Percentiles rank a stretch among this genome's conserved stretches.
These are phyloP conservation scores for Biston betularia DNA, from an alignment of 2,888 invertebrate species.

Conservation along the genomic window DNA sequence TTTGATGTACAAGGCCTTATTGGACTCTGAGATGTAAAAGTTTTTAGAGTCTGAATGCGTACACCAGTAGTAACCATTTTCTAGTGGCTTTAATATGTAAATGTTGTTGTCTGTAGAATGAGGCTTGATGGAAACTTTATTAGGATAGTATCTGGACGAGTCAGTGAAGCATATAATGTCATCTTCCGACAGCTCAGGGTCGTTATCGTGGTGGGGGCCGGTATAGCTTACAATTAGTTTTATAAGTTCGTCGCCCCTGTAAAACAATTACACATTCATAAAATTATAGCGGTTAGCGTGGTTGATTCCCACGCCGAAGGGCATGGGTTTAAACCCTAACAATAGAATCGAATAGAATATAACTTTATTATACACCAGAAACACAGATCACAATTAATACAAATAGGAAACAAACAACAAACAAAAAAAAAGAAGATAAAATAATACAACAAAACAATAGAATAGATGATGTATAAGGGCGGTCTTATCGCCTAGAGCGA, in stretches of 20 bases:
- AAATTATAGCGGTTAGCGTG: no score
- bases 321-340: no score
- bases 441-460: no score
- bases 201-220: constrained; percentile 36
- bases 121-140: constrained; percentile 53
- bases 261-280: neutral
- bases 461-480: no score
- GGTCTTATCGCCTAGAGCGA: no score
- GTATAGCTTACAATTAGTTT: constrained; percentile 51
- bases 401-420: no score
- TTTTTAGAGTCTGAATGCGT: constrained; percentile 61
- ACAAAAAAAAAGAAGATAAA: no score
- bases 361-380: no score
- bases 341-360: no score
- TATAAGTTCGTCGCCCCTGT: constrained; percentile 64
- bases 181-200: constrained; percentile 39
- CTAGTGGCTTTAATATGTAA: constrained; percentile 59
- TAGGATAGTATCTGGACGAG: constrained; percentile 63
- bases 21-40: constrained; percentile 63
- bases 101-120: constrained; percentile 48
- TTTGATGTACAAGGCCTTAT: constrained; percentile 65
- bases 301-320: no score
- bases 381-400: no score
- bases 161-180: constrained; percentile 76
- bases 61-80: constrained; percentile 81